phyloP scores from a whole-genome alignment of 2,113 vertebrate genomes.

The Trogon surrucura region DNA sequence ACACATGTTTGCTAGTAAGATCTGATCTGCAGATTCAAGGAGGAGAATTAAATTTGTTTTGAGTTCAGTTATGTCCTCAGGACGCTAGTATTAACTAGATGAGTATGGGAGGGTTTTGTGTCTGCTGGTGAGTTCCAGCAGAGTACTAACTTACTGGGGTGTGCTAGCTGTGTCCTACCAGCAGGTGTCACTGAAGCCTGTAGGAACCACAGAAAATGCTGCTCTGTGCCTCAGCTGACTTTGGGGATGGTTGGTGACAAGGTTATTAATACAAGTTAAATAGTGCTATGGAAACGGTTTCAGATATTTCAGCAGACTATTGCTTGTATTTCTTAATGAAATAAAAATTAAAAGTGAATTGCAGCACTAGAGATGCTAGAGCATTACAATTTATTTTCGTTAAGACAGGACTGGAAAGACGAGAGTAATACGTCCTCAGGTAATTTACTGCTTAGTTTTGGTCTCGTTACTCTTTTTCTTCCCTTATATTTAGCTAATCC shows the following conservation, averaged over 20 bases:
- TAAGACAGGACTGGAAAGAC: not conserved
- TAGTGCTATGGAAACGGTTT: not conserved
- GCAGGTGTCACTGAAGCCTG: conserved; percentile 7
- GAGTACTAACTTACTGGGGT: not conserved
- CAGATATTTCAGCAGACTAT: not conserved
- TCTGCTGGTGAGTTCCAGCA: not conserved
- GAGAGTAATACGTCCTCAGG: not conserved
- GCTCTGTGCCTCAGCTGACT: not conserved
- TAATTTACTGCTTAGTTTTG: not conserved
- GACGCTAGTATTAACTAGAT: not conserved
- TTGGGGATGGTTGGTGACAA: not conserved
- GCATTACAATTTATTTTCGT: not conserved
- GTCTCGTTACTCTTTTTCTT: not conserved
- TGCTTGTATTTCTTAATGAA: not conserved
- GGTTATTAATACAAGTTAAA: not conserved
- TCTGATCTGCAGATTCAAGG: not conserved
- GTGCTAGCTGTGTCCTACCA: not conserved
- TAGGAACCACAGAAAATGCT: not conserved
- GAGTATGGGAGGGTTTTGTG: not conserved
- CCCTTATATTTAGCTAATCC: accelerated
- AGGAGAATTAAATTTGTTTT: not conserved
- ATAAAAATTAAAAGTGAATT: not conserved
- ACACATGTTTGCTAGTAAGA: accelerated
- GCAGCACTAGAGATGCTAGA: not conserved
- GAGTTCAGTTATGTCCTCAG: not conserved